phyloP scores from a whole-genome alignment of 2,113 vertebrate genomes.

The Chauna torquata region DNA sequence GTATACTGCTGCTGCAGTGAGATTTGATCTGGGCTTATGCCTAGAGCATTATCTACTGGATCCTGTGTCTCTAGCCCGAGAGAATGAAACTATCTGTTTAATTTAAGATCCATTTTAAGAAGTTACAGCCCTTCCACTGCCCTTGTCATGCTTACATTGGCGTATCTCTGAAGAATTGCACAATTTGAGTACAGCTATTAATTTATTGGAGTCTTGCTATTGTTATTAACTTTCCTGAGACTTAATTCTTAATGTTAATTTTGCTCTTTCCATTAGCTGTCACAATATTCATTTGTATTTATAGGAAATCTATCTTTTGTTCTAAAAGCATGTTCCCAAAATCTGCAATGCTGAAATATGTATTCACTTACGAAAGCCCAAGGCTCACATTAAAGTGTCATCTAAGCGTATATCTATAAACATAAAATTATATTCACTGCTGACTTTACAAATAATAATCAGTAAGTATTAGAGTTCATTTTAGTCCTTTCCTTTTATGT shows the following conservation, averaged over 20 bases:
- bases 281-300: not conserved
- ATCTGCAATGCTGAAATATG: not conserved
- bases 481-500: not conserved
- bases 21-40: conserved; percentile 46
- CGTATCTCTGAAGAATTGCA: not conserved
- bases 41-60: not conserved
- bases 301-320: not conserved
- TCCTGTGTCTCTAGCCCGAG: conserved; percentile 21
- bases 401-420: not conserved
- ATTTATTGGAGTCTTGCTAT: not conserved
- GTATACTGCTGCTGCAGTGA: conserved; percentile 19
- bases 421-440: not conserved
- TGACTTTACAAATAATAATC: not conserved
- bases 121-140: not conserved
- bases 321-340: not conserved
- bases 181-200: not conserved
- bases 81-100: conserved; percentile 6
- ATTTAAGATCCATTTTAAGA: conserved; percentile 35
- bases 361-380: not conserved
- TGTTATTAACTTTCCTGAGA: not conserved
- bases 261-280: not conserved
- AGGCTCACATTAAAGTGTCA: not conserved
- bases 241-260: not conserved
- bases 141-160: not conserved
- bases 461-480: not conserved